Evolutionary conservation across 1,140 invertebrate genomes (phyloP).

Genomic region (Cydia fagiglandana): DNA sequence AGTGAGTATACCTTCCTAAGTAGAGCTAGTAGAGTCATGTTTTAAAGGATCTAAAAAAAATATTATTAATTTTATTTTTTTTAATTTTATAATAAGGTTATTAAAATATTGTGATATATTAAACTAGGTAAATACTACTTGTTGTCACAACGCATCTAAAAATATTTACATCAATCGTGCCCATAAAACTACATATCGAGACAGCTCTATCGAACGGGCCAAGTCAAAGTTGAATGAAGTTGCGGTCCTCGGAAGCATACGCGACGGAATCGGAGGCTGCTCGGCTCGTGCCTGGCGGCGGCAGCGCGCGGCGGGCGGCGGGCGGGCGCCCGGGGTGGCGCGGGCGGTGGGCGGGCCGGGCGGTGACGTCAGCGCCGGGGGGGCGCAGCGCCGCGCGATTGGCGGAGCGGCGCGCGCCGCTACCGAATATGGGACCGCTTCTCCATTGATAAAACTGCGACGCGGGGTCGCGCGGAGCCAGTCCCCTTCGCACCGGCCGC

Average conservation of each 20-base stretch:
- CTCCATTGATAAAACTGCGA: constrained; percentile 78
- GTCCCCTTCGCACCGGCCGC: constrained; percentile 73
- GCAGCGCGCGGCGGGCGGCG: constrained; percentile 42
- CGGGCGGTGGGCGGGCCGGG: constrained; percentile 68
- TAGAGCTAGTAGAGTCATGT: background rate
- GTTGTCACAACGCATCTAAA: background rate
- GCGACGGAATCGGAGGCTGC: constrained; percentile 44
- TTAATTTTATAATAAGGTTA: no score
- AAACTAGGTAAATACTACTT: no score
- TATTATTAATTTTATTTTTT: background rate
- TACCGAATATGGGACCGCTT: constrained; percentile 79
- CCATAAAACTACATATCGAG: background rate
- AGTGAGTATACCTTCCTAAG: background rate
- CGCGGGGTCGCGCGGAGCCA: constrained; percentile 76
- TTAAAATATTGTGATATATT: no score
- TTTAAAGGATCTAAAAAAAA: background rate
- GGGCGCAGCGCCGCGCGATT: constrained; percentile 62
- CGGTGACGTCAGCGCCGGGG: constrained; percentile 71
- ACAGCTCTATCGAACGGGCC: background rate
- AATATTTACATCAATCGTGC: background rate
- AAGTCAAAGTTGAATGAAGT: constrained; percentile 10
- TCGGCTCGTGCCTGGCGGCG: constrained; percentile 37
- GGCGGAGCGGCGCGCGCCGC: constrained; percentile 72
- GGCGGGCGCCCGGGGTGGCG: constrained; percentile 55
- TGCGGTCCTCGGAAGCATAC: constrained; percentile 23